These are phyloP conservation scores for Adelges cooleyi DNA, from an alignment of 1,140 invertebrate genomes.

Conservation along the genomic window DNA sequence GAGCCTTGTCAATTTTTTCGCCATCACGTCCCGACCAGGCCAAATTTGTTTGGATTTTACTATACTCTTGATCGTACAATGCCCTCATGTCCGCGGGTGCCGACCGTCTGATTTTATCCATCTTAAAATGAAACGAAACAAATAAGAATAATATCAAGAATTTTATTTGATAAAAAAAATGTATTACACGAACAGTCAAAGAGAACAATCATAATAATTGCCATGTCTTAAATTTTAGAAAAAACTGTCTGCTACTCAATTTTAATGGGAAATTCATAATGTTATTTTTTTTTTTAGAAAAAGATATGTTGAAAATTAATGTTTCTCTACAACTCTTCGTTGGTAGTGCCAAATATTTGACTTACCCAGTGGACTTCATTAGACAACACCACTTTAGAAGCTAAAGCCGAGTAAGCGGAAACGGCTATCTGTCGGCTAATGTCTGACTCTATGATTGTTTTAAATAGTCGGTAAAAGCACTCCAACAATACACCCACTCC, in stretches of 20 bases:
- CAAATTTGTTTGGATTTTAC: background rate
- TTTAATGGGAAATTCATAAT: no score
- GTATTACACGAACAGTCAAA: no score
- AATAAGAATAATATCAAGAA: no score
- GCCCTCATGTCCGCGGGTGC: background rate
- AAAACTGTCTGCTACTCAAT: no score
- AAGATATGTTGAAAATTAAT: no score
- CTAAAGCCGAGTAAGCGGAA: background rate
- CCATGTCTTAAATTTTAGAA: no score
- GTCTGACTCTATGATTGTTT: background rate
- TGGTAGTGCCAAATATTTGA: no score
- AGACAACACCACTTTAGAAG: background rate
- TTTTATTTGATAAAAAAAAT: no score
- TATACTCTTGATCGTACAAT: background rate
- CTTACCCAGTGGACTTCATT: background rate
- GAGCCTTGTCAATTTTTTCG: background rate
- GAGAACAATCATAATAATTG: background rate
- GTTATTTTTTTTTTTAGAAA: no score
- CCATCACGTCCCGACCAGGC: background rate
- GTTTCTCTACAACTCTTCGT: no score
- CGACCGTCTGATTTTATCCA: background rate
- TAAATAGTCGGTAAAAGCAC: no score
- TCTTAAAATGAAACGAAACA: background rate
- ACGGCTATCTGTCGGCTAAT: background rate
- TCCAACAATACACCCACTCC: no score